Conservation (phyloP, 1,140 invertebrate species). For the Solenopsis invicta region DNA sequence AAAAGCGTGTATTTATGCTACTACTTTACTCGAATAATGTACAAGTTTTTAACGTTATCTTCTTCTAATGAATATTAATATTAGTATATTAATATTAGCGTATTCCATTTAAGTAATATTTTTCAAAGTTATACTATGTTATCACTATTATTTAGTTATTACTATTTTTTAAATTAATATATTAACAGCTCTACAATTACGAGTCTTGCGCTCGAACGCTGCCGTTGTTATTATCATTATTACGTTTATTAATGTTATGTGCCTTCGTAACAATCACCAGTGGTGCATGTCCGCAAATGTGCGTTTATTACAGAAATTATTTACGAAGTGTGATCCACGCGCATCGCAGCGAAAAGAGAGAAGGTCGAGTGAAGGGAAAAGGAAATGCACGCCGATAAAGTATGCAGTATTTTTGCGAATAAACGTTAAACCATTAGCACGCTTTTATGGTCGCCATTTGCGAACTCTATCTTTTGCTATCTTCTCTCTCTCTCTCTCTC, state of each 20-base stretch:
- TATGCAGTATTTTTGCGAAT: constrained; percentile 47
- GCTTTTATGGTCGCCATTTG: constrained; percentile 58
- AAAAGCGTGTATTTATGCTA: not conserved
- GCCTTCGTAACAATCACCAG: constrained; percentile 47
- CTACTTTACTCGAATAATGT: constrained; percentile 11
- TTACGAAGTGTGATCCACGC: constrained; percentile 33
- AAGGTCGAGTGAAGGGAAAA: not conserved
- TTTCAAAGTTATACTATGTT: constrained; percentile 7
- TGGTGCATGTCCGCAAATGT: constrained; percentile 49
- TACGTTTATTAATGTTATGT: constrained; percentile 49
- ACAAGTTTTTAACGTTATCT: not conserved
- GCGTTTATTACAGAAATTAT: constrained; percentile 51
- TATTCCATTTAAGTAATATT: constrained; percentile 5
- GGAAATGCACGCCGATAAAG: constrained; percentile 49
- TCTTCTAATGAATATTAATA: constrained; percentile 2
- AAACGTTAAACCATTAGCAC: constrained; percentile 51
- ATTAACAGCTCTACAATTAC: constrained; percentile 13
- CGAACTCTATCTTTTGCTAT: not conserved
- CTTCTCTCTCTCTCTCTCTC: constrained; percentile 22
- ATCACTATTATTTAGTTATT: constrained; percentile 3
- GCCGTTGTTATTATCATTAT: constrained; percentile 44
- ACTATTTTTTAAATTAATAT: constrained; percentile 21
- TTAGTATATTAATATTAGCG: constrained; percentile 10
- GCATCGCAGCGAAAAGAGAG: constrained; percentile 24
- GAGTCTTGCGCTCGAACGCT: not conserved